These are phyloP conservation scores for Hyperoplus immaculatus DNA, from an alignment of 2,797 vertebrate species.

Conservation along the genomic window DNA sequence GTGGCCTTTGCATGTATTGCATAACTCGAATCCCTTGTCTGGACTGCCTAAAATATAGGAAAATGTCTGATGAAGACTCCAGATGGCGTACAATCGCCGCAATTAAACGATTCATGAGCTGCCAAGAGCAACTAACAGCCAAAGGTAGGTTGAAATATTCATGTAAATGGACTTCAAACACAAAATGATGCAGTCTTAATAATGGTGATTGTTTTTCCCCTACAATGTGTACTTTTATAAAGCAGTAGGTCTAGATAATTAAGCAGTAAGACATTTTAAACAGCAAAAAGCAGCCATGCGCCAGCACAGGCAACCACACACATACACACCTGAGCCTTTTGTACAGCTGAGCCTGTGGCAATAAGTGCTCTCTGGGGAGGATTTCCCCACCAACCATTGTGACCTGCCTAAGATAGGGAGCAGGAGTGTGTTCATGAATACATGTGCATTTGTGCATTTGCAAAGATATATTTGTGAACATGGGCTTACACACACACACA, in stretches of 20 bases:
- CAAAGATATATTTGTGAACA: constrained; percentile 68
- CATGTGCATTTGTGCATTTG: constrained; percentile 71
- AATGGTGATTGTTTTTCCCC: constrained; percentile 3
- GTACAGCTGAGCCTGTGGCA: constrained; percentile 83
- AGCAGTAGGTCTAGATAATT: constrained; percentile 38
- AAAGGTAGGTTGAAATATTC: constrained; percentile 61
- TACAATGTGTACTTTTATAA: constrained; percentile 31
- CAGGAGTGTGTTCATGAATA: constrained; percentile 73
- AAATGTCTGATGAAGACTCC: constrained; percentile 64
- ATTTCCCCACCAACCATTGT: constrained; percentile 85
- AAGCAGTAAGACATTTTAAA: constrained; percentile 45
- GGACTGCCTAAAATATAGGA: constrained; percentile 20
- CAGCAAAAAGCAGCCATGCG: constrained; percentile 52
- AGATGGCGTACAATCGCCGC: constrained; percentile 75
- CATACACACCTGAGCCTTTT: constrained; percentile 80
- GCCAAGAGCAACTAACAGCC: constrained; percentile 53
- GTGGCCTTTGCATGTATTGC: neutral
- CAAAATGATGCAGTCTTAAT: constrained; percentile 13
- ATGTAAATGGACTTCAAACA: constrained; percentile 44
- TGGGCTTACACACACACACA: constrained; percentile 36
- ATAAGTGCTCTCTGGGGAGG: constrained; percentile 81
- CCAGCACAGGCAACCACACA: constrained; percentile 30
- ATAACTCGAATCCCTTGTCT: constrained; percentile 4
- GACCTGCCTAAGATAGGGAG: constrained; percentile 77
- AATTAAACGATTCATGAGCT: constrained; percentile 72